A percentile compares a stretch with the other conserved stretches of the same genome.
Conservation (phyloP, 2,888 invertebrate species). For the Temnothorax ravouxi region DNA sequence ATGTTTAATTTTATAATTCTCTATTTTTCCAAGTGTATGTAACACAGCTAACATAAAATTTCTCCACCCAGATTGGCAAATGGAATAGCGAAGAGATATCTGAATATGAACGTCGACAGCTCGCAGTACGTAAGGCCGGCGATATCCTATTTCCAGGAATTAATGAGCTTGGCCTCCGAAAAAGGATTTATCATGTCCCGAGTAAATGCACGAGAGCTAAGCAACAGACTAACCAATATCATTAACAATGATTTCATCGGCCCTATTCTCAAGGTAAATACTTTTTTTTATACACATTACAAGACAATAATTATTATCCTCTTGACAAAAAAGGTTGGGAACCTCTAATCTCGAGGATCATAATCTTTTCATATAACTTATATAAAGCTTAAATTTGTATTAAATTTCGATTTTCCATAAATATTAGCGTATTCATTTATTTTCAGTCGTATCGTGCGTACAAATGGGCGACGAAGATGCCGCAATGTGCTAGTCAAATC, state of each 20-base stretch:
- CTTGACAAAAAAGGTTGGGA: too few relatives aligned
- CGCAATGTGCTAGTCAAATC: constrained; percentile 92
- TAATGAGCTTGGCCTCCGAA: constrained; percentile 90
- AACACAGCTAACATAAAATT: neutral
- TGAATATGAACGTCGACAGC: constrained; percentile 91
- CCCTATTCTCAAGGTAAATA: constrained; percentile 89
- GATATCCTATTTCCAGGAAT: constrained; percentile 91
- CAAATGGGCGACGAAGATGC: constrained; percentile 90
- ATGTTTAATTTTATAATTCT: neutral
- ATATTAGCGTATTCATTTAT: neutral
- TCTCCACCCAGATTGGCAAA: constrained; percentile 88
- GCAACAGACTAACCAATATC: constrained; percentile 92
- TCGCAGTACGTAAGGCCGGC: constrained; percentile 92
- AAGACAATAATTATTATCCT: neutral
- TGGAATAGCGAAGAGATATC: constrained; percentile 90
- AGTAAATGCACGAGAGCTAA: constrained; percentile 91
- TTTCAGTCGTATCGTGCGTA: constrained; percentile 92
- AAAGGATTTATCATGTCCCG: constrained; percentile 89
- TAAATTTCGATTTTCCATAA: neutral
- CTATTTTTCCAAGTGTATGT: neutral
- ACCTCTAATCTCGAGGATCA: neutral
- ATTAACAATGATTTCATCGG: constrained; percentile 94
- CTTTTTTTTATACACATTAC: neutral
- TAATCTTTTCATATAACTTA: neutral
- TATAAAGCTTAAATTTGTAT: neutral